Evolutionary conservation across 2,113 vertebrate species (phyloP), one percentile per base, ranked within the genome.

Genomic region (Dissostichus mawsoni): DNA sequence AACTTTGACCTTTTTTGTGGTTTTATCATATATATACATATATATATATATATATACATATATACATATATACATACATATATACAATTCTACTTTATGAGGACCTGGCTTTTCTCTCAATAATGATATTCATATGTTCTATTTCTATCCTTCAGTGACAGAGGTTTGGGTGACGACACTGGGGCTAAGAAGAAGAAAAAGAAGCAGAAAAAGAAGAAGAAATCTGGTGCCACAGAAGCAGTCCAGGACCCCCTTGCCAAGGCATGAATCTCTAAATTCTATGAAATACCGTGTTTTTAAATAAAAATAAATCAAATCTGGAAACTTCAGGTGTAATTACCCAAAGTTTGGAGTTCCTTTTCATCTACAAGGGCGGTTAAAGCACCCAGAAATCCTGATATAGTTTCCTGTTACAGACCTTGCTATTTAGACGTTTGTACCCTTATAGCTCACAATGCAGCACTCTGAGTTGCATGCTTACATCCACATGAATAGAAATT

Each of bases 151-250:
- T 67, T 41, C 91, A 98, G 97, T 25, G 97, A 97, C 87, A 93
- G 96, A 87, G 97, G 96, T 93, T 94, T 94, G 88, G 96, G 95
- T 66, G 97, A 98, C 63, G 97, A 99, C 87, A 96, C 95, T 0
- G 97, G 97, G 61, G 96, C 96, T 89, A 99, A 99, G 94, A 99
- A 99, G 95, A 99, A 99, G 95, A 99, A 98, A 94, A 99, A 96
- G 95, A 98, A 97, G 94, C 97, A 97, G 85, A 95, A 96, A 93
- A 97, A 97, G 96, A 99, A 99, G 95, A 98, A 99, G 81, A 98
- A 99, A 86, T 94, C 95, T 79, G 96, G 85, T 68, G 96, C 96
- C 53, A 93, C 96, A 67, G 97, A 99, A 57, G 85, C 90, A 23
- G 85, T 90, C 80, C 96, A 96, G 92, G 97, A 99, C 74, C 96